Evolutionary conservation across 2,888 invertebrate genomes (phyloP).

Genomic region (Spilarctia lutea): DNA sequence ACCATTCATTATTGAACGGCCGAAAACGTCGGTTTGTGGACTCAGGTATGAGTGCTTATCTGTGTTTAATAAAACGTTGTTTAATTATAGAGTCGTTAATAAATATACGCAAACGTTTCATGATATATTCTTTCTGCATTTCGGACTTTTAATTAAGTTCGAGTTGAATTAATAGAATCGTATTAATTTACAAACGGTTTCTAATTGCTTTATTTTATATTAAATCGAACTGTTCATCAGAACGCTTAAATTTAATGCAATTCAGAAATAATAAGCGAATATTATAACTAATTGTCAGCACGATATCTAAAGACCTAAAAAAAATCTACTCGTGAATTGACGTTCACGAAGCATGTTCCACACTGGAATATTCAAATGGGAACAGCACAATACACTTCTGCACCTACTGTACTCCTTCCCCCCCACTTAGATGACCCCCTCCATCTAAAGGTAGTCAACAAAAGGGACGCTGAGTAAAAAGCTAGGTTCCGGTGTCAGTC

Average conservation of each 20-base stretch:
- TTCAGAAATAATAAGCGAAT: conserved; percentile 26
- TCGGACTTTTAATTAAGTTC: conserved; percentile 23
- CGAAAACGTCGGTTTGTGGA: conserved; percentile 49
- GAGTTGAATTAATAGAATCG: conserved; percentile 24
- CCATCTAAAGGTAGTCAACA: conserved; percentile 74
- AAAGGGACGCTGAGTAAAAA: conserved; percentile 75
- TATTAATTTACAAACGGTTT: conserved; percentile 25
- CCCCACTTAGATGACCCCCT: conserved; percentile 56
- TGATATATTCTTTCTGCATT: conserved; percentile 16
- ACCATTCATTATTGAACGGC: conserved; percentile 42
- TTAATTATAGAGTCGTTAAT: conserved; percentile 30
- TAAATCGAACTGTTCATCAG: conserved; percentile 18
- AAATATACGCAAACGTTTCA: conserved; percentile 19
- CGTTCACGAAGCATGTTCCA: conserved; percentile 70
- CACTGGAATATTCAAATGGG: conserved; percentile 82
- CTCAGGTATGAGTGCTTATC: conserved; percentile 47
- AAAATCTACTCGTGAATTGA: conserved; percentile 61
- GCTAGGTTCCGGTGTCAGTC: conserved; percentile 78
- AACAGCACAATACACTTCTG: conserved; percentile 66
- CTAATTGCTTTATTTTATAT: conserved; percentile 22
- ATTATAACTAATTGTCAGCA: conserved; percentile 51
- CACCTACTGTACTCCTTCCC: conserved; percentile 27
- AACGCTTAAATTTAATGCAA: conserved; percentile 21
- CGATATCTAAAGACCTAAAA: conserved; percentile 32
- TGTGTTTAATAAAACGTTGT: conserved; percentile 28